These are phyloP conservation scores for Leucoraja erinaceus DNA, from an alignment of 2,113 vertebrate species.

Conservation along the genomic window DNA sequence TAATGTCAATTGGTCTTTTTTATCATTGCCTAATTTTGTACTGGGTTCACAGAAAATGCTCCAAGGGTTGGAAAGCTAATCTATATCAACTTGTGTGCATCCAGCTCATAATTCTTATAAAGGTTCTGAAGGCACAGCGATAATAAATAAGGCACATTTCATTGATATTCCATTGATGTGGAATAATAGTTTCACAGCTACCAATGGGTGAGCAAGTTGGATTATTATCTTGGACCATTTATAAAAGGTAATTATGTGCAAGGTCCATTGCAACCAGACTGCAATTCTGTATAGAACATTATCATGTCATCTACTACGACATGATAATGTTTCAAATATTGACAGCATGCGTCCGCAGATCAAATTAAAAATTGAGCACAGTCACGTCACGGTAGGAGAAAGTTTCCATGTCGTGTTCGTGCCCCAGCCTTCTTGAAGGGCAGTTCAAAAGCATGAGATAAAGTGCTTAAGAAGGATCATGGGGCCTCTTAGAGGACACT, in stretches of 20 bases:
- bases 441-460: not conserved
- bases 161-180: not conserved
- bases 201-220: conserved; percentile 3
- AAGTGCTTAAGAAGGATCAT: not conserved
- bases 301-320: not conserved
- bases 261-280: not conserved
- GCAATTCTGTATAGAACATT: not conserved
- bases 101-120: not conserved
- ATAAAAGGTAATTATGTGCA: not conserved
- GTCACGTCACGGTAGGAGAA: not conserved
- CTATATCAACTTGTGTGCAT: not conserved
- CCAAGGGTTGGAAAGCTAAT: not conserved
- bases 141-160: not conserved
- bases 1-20: not conserved
- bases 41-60: not conserved
- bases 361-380: too few species aligned
- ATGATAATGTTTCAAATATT: too few species aligned
- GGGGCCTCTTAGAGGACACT: too few species aligned
- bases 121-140: not conserved
- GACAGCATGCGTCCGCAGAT: too few species aligned
- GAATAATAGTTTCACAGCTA: not conserved
- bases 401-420: not conserved
- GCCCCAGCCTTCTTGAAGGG: not conserved
- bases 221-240: not conserved
- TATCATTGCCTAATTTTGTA: not conserved